Evolutionary conservation across 2,888 invertebrate genomes (phyloP).

Genomic region (Boloria euphrosyne): DNA sequence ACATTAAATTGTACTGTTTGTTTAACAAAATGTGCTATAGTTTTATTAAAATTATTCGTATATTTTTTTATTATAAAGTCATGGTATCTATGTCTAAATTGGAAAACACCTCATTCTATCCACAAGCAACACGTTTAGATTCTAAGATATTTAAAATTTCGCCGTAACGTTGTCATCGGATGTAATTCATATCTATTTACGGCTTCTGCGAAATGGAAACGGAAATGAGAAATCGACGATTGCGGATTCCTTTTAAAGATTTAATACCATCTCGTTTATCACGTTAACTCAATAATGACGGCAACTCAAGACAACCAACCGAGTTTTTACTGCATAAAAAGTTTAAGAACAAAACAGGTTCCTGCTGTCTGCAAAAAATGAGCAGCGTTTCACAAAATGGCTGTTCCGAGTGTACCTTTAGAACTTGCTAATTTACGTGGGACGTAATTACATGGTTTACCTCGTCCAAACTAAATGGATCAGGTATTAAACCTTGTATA

Average conservation of each 20-base stretch:
- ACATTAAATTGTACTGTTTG: neutral
- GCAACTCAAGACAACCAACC: constrained; percentile 34
- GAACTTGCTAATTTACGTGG: constrained; percentile 41
- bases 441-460: constrained; percentile 38
- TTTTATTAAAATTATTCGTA: neutral
- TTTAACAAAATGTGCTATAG: neutral
- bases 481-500: constrained; percentile 18
- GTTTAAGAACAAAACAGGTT: constrained; percentile 43
- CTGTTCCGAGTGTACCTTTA: constrained; percentile 41
- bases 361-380: constrained; percentile 39
- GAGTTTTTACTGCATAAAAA: constrained; percentile 40
- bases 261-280: constrained; percentile 37
- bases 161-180: constrained; percentile 19
- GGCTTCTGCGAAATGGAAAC: constrained; percentile 34
- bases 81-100: no score
- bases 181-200: constrained; percentile 27
- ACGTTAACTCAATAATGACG: constrained; percentile 33
- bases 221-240: constrained; percentile 38
- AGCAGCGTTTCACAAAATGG: constrained; percentile 43
- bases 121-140: no score
- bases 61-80: neutral
- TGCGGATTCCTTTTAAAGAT: constrained; percentile 37
- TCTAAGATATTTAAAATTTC: neutral
- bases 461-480: constrained; percentile 37
- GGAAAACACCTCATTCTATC: no score